Evolutionary conservation across 2,113 vertebrate genomes (phyloP), one percentile per base, ranked within the genome.

Genomic region (Centropus unirufus): DNA sequence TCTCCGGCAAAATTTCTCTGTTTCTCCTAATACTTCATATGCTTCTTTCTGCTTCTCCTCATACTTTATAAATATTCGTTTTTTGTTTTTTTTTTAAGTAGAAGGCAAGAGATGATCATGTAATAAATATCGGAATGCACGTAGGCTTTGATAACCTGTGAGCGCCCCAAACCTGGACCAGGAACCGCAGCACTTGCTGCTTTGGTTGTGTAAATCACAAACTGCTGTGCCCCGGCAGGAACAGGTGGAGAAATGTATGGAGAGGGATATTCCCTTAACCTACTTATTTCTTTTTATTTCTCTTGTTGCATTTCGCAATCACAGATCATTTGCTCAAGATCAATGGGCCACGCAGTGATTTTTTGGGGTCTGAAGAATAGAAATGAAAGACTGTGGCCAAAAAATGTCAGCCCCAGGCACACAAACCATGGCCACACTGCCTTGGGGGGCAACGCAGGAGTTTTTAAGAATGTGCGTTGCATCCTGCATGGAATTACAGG

Each of bases 231-330:
- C 29, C 2, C 3, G 32, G 42, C 17, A 9, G 39, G 12, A 20
- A 13, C 6, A 32, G 10, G 62, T 5, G 14, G 0, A 78, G 47
- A 5, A 13, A 32, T 2, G 7, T 17, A 14, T 5, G 32, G 42
- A 39, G 66, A 68, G 32, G n/a, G 29, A 6, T 23, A n/a, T 42
- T 59, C 61, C 49, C 55, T 32, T 42, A 36, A 36, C 36, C 36
- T 36, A 36, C 36, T 6, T 11, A 6, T 5, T 10, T 8, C 22
- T 15, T 14, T 34, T 30, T 21, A 9, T 36, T 83, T 13, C 29
- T 81, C 40, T n/a, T 79, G 73, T 80, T 36, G 42, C 8, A 36
- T 67, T 92, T 83, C 46, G 17, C 51, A 59, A 4, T 39, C n/a
- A 40, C 21, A 62, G 15, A 57, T 64, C 23, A 11, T 85, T 36